A percentile compares a stretch with the other conserved stretches of the same genome.
Evolutionary conservation across 2,113 vertebrate genomes (phyloP).

Genomic region (Chrysochloris asiatica): DNA sequence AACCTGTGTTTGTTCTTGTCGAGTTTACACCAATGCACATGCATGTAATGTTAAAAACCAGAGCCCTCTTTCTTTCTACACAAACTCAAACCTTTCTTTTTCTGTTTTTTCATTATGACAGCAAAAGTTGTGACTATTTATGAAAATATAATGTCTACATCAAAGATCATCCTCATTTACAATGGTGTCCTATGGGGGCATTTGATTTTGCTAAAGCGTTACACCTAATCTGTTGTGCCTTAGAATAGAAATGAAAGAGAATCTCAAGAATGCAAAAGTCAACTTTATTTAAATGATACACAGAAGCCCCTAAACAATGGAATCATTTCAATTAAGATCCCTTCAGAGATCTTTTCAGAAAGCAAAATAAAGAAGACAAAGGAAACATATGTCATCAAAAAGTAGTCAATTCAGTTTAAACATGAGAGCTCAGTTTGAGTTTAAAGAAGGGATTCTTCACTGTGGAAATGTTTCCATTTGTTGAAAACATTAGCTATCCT

Average conservation of each 20-base stretch:
- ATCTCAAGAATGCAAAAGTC: neutral
- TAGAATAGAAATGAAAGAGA: neutral
- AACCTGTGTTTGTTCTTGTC: neutral
- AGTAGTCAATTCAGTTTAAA: neutral
- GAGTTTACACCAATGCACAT: neutral
- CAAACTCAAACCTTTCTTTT: neutral
- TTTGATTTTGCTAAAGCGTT: neutral
- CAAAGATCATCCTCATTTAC: neutral
- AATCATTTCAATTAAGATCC: neutral
- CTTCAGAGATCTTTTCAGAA: neutral
- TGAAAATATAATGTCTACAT: neutral
- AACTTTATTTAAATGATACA: neutral
- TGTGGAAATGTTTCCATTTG: neutral
- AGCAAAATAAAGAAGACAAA: neutral
- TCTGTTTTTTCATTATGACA: neutral
- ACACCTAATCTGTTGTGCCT: neutral
- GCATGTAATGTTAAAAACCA: slow-evolving; percentile 2
- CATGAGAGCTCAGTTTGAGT: neutral
- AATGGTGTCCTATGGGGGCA: neutral
- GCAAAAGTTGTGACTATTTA: neutral
- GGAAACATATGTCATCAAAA: neutral
- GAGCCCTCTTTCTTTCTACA: neutral
- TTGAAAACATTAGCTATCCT: neutral
- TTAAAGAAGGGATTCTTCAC: neutral
- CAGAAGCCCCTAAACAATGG: neutral